Percentiles rank a stretch among this genome's conserved stretches.
These are phyloP conservation scores for Drymodes brunneopygia DNA, from an alignment of 2,113 vertebrate genomes.

Conservation along the genomic window DNA sequence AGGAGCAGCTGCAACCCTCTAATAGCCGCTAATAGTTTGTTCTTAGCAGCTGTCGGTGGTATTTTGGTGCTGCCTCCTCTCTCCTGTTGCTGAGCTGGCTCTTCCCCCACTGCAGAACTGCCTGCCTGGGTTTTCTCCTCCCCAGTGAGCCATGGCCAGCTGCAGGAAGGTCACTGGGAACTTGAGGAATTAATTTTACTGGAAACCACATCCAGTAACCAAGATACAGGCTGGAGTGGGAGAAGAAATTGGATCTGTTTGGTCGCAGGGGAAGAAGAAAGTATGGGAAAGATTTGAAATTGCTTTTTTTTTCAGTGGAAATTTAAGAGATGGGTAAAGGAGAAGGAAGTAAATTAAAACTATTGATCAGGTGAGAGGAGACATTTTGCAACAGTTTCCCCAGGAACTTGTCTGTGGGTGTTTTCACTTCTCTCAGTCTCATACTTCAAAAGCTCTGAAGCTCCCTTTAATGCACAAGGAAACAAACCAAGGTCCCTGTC, in stretches of 20 bases:
- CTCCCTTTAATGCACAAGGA: not conserved
- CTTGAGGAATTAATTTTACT: not conserved
- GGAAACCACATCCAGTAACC: not conserved
- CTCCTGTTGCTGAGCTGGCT: not conserved
- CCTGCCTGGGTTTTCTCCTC: not conserved
- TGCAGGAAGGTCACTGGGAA: not conserved
- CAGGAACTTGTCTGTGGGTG: not conserved
- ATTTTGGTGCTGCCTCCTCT: not conserved
- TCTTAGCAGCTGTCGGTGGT: not conserved
- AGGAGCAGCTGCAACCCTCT: conserved; percentile 7
- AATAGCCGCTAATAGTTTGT: not conserved
- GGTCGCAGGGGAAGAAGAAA: not conserved
- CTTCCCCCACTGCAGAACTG: not conserved
- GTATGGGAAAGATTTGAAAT: not conserved
- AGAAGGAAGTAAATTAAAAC: not conserved
- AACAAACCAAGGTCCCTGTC: not conserved
- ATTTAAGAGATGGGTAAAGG: not conserved
- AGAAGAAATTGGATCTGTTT: not conserved
- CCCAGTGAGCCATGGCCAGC: not conserved
- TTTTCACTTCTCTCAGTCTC: not conserved
- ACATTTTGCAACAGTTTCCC: not conserved
- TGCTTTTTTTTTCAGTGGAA: not conserved
- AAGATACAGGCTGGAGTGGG: not conserved
- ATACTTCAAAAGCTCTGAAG: rapidly evolving
- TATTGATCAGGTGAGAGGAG: not conserved